Percentiles rank a stretch among this genome's conserved stretches.
Evolutionary conservation across 2,888 invertebrate genomes (phyloP).

Genomic region (Sphecodes monilicornis): DNA sequence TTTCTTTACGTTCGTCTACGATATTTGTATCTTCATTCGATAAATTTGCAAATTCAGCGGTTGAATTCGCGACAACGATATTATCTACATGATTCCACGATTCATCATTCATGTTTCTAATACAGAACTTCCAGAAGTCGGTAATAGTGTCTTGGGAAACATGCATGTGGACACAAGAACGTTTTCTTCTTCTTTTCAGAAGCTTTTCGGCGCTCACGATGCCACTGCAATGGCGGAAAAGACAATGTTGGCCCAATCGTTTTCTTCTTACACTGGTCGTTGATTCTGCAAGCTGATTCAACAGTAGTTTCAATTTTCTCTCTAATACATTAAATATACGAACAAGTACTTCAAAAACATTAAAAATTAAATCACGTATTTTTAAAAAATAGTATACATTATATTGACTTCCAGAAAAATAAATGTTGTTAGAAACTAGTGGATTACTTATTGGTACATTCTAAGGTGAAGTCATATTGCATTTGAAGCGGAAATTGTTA

Average conservation of each 20-base stretch:
- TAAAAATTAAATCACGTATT: not conserved
- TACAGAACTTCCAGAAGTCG: slow-evolving; percentile 35
- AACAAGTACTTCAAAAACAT: not conserved
- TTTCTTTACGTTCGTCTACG: not conserved
- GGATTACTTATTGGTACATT: not conserved
- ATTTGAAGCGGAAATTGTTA: not conserved
- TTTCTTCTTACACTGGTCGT: slow-evolving; percentile 28
- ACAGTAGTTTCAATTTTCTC: not conserved
- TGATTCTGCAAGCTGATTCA: slow-evolving; percentile 33
- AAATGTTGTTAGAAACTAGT: not conserved
- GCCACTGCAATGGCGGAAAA: slow-evolving; percentile 51
- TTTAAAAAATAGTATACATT: not conserved
- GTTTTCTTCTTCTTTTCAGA: slow-evolving; percentile 30
- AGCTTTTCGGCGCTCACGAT: slow-evolving; percentile 37
- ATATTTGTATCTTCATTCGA: not conserved
- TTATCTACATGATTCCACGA: not conserved
- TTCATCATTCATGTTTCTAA: not conserved
- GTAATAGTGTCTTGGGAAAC: slow-evolving; percentile 33
- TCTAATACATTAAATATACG: too few species aligned
- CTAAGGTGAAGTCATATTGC: not conserved
- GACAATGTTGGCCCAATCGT: slow-evolving; percentile 25
- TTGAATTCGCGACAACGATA: not conserved
- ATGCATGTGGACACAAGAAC: slow-evolving; percentile 21
- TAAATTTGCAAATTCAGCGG: not conserved
- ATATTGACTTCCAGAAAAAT: not conserved